Percentiles rank a stretch among this genome's conserved stretches.
phyloP scores from a whole-genome alignment of 1,140 invertebrate species.

The Diabrotica undecimpunctata region DNA sequence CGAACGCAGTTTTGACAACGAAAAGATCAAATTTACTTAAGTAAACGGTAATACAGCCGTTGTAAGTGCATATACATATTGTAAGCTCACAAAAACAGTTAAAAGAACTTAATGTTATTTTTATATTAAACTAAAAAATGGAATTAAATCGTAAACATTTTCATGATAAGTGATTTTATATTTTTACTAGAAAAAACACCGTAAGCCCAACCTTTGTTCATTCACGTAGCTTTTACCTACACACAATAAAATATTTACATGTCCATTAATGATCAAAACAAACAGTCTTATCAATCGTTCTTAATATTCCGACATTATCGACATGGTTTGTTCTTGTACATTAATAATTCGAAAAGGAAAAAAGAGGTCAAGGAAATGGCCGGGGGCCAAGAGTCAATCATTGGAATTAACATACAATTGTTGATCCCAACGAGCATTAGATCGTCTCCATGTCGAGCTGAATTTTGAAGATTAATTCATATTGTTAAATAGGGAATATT shows the following conservation, averaged over 20 bases:
- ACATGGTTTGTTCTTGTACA: slow-evolving; percentile 8
- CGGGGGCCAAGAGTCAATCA: slow-evolving; percentile 30
- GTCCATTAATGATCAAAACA: not conserved
- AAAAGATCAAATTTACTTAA: no score
- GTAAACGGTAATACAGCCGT: no score
- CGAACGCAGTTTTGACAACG: no score
- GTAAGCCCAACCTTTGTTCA: no score
- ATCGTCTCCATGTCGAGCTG: not conserved
- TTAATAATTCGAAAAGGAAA: slow-evolving; percentile 13
- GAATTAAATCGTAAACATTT: not conserved
- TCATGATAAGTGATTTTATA: not conserved
- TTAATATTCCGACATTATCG: slow-evolving; percentile 1
- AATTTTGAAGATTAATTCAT: not conserved
- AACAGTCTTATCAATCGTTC: not conserved
- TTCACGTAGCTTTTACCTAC: no score
- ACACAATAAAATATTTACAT: no score
- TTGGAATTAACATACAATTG: slow-evolving; percentile 22
- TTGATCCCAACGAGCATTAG: slow-evolving; percentile 8
- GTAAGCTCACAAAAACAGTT: no score
- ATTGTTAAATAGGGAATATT: not conserved
- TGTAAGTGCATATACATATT: no score
- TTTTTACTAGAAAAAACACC: no score
- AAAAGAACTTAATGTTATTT: not conserved
- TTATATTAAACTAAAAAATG: not conserved
- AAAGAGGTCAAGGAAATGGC: slow-evolving; percentile 30